phyloP scores from a whole-genome alignment of 2,888 invertebrate species.

The Petrolisthes cinctipes region DNA sequence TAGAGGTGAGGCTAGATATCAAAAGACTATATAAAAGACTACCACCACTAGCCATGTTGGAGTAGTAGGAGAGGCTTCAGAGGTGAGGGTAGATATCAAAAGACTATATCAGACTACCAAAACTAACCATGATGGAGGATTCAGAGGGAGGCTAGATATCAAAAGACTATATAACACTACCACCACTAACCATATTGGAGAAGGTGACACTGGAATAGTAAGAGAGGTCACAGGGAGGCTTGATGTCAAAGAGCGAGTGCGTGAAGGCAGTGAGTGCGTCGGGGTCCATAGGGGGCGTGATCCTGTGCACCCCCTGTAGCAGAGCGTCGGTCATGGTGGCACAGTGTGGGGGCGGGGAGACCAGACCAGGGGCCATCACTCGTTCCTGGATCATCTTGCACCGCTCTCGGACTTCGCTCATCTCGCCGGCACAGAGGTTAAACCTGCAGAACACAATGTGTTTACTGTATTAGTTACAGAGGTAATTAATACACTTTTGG shows the following conservation, averaged over 20 bases:
- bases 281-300: slow-evolving; percentile 34
- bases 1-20: not conserved
- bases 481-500: no score
- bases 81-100: no score
- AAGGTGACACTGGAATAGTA: no score
- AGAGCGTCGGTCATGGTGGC: slow-evolving; percentile 39
- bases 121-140: no score
- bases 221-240: not conserved
- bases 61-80: slow-evolving; percentile 14
- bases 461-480: no score
- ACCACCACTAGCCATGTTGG: slow-evolving; percentile 10
- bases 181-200: no score
- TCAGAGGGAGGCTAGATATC: no score
- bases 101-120: no score
- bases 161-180: no score
- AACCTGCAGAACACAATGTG: slow-evolving; percentile 4
- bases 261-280: slow-evolving; percentile 30
- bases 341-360: slow-evolving; percentile 18
- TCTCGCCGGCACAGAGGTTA: slow-evolving; percentile 19
- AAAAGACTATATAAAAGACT: not conserved
- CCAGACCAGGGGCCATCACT: slow-evolving; percentile 18
- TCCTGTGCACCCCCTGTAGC: slow-evolving; percentile 40
- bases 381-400: slow-evolving; percentile 21
- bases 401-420: slow-evolving; percentile 29
- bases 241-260: not conserved